phyloP scores from a whole-genome alignment of 2,797 vertebrate genomes.

The Thalassophryne amazonica region DNA sequence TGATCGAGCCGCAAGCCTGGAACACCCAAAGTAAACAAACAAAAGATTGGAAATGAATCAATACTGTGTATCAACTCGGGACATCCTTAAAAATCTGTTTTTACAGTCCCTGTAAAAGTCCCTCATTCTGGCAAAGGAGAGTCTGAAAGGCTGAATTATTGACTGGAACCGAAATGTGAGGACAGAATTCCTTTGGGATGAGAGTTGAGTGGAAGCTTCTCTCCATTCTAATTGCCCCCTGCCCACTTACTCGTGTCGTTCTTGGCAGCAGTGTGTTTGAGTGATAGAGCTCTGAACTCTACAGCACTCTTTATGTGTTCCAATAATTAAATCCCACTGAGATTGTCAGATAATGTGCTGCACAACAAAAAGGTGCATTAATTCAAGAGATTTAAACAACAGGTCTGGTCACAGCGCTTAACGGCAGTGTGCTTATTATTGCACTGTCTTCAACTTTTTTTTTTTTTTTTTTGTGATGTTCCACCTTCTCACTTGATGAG shows the following conservation, averaged over 20 bases:
- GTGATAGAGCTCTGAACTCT: slow-evolving; percentile 51
- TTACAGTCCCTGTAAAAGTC: neutral
- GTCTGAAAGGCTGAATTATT: slow-evolving; percentile 54
- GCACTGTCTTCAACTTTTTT: slow-evolving; percentile 3
- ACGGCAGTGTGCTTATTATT: slow-evolving; percentile 24
- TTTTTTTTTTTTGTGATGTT: neutral
- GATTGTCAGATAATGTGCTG: slow-evolving; percentile 55
- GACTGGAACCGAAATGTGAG: slow-evolving; percentile 64
- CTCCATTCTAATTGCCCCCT: slow-evolving; percentile 66
- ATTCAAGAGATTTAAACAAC: slow-evolving; percentile 47
- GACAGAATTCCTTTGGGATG: slow-evolving; percentile 49
- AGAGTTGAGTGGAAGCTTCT: slow-evolving; percentile 62
- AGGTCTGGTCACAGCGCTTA: slow-evolving; percentile 21
- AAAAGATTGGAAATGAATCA: too few relatives aligned
- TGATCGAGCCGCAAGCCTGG: too few relatives aligned
- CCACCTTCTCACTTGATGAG: slow-evolving; percentile 45
- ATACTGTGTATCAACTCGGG: too few relatives aligned
- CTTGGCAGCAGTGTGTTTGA: slow-evolving; percentile 45
- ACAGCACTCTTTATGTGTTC: slow-evolving; percentile 52
- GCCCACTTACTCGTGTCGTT: slow-evolving; percentile 37
- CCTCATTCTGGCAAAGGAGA: slow-evolving; percentile 14
- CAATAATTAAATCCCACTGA: slow-evolving; percentile 66
- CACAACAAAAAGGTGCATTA: slow-evolving; percentile 51
- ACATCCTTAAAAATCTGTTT: neutral
- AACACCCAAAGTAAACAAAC: too few relatives aligned